Evolutionary conservation across 1,140 invertebrate genomes (phyloP).

Genomic region (Mylabris phalerata): DNA sequence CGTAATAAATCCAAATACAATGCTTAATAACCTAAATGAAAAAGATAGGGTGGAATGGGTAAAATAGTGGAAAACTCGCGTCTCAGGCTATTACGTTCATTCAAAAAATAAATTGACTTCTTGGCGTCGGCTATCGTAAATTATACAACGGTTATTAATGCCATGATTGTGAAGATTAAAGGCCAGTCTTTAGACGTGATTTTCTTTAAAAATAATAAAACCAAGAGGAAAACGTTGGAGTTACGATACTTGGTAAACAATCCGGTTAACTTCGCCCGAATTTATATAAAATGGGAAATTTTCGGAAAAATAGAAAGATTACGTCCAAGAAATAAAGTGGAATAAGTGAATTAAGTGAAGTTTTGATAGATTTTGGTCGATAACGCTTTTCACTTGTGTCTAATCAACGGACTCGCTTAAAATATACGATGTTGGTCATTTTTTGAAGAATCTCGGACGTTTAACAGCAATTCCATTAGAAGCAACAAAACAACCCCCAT

Average conservation of each 20-base stretch:
- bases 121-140: conserved; percentile 6
- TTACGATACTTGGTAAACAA: no score
- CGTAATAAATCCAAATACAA: conserved; percentile 1
- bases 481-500: conserved; percentile 11
- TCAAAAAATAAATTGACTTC: conserved; percentile 7
- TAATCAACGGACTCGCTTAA: no score
- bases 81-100: conserved; percentile 1
- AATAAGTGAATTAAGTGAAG: no score
- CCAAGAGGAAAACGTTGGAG: no score
- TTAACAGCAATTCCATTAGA: conserved; percentile 10
- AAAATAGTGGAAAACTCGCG: no score
- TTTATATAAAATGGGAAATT: no score
- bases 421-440: background rate
- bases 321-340: no score
- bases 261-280: no score
- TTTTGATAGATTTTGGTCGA: no score
- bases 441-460: conserved; percentile 6
- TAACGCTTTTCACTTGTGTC: no score
- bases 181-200: conserved; percentile 4
- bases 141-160: conserved; percentile 11
- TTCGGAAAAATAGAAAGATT: no score
- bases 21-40: conserved; percentile 6
- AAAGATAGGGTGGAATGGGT: background rate
- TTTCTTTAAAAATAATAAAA: background rate
- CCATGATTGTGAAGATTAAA: conserved; percentile 8